A percentile compares a stretch with the other conserved stretches of the same genome.
Evolutionary conservation across 2,113 vertebrate genomes (phyloP).

Genomic region (Meles meles): DNA sequence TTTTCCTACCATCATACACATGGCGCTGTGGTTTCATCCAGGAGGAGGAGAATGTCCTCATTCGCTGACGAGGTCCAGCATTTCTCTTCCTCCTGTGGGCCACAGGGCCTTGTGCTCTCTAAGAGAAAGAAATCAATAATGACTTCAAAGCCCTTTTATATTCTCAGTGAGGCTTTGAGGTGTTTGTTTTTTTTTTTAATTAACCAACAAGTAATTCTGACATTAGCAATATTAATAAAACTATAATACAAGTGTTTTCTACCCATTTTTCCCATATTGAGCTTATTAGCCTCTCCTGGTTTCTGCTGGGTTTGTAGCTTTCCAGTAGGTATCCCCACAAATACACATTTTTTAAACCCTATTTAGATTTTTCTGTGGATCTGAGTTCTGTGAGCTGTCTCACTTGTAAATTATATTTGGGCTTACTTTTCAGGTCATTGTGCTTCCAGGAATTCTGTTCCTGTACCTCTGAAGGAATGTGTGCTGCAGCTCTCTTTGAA

Average conservation of each 20-base stretch:
- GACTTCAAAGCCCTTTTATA: neutral
- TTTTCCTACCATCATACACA: rapidly evolving
- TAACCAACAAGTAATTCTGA: neutral
- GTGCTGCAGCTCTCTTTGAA: neutral
- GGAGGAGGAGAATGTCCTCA: too few relatives aligned
- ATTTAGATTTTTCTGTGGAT: neutral
- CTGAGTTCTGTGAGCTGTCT: neutral
- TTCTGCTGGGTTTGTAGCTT: neutral
- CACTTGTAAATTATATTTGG: neutral
- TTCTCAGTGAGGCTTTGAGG: neutral
- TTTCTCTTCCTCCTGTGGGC: neutral
- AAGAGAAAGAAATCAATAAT: neutral
- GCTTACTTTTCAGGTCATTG: neutral
- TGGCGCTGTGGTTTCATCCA: neutral
- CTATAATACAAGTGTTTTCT: neutral
- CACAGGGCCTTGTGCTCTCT: neutral
- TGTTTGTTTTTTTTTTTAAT: neutral
- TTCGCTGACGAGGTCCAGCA: neutral
- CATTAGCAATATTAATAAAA: neutral
- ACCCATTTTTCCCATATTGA: neutral
- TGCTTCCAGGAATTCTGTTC: neutral
- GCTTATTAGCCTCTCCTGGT: neutral
- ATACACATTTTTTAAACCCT: neutral
- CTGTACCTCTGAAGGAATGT: neutral
- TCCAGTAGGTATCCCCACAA: neutral